These are phyloP conservation scores for Achroia grisella DNA, from an alignment of 1,140 invertebrate genomes.

Conservation along the genomic window DNA sequence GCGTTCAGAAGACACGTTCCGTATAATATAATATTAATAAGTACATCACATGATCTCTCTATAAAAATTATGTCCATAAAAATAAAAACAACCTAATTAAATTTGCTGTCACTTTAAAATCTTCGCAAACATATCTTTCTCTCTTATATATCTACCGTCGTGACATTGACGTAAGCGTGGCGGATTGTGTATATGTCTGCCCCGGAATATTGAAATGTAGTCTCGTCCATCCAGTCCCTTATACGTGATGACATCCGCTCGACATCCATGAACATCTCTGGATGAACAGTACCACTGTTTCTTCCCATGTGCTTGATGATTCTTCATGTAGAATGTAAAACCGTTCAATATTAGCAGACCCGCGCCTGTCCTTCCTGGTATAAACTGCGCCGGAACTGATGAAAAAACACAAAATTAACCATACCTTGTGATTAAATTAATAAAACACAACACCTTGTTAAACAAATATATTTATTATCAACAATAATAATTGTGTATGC, in stretches of 20 bases:
- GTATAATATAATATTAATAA: slow-evolving; percentile 31
- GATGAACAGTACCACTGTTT: slow-evolving; percentile 67
- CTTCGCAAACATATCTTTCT: slow-evolving; percentile 51
- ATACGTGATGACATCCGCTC: slow-evolving; percentile 63
- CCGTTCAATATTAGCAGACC: slow-evolving; percentile 59
- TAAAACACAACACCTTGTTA: slow-evolving; percentile 28
- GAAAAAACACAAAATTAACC: slow-evolving; percentile 49
- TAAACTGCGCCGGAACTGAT: slow-evolving; percentile 63
- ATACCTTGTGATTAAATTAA: slow-evolving; percentile 35
- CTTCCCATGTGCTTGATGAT: slow-evolving; percentile 61
- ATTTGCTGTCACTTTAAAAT: slow-evolving; percentile 27
- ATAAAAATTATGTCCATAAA: slow-evolving; percentile 18
- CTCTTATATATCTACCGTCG: slow-evolving; percentile 62
- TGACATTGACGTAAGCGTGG: slow-evolving; percentile 56
- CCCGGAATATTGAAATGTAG: slow-evolving; percentile 64
- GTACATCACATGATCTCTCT: slow-evolving; percentile 59
- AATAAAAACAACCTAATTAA: slow-evolving; percentile 17
- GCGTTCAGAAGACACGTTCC: slow-evolving; percentile 35
- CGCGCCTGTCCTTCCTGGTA: slow-evolving; percentile 57
- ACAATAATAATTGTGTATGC: not conserved
- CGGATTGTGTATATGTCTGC: slow-evolving; percentile 56
- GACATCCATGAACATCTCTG: slow-evolving; percentile 56
- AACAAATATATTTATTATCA: too few relatives aligned
- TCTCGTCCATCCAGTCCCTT: slow-evolving; percentile 55
- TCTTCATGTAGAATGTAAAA: slow-evolving; percentile 67